Conservation (phyloP, 92 coral and sea anemone species). For the Bergia puertoricense region DNA sequence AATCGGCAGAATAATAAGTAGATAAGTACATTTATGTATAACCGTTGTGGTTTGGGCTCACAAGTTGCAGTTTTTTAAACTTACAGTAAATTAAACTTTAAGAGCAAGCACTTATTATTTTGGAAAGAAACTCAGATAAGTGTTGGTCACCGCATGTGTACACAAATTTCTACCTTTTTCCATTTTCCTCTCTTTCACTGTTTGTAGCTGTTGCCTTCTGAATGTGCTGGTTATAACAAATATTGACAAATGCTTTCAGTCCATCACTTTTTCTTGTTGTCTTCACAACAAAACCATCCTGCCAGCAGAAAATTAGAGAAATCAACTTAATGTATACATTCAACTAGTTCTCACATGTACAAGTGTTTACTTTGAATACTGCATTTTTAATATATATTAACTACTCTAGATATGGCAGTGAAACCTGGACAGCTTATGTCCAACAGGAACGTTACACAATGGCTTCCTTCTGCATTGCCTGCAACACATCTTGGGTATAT, state of each 20-base stretch:
- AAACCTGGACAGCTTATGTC: no score
- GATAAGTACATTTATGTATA: no score
- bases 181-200: conserved; percentile 70
- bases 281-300: conserved; percentile 98
- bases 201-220: conserved; percentile 62
- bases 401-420: no score
- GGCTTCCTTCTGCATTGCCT: no score
- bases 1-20: no score
- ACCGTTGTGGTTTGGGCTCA: neutral
- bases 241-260: conserved; percentile 83
- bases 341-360: no score
- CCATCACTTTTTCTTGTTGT: conserved; percentile 75
- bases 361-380: no score
- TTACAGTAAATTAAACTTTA: no score
- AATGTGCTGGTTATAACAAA: conserved; percentile 84
- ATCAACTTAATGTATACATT: neutral
- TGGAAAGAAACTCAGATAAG: neutral
- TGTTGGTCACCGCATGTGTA: neutral
- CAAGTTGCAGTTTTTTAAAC: neutral
- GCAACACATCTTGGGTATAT: no score
- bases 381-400: no score
- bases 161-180: conserved; percentile 55
- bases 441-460: no score
- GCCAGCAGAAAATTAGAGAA: neutral
- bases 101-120: no score